Percentiles rank a stretch among this genome's conserved stretches.
Conservation (phyloP, 2,113 vertebrate genomes). For the Cavia porcellus region DNA sequence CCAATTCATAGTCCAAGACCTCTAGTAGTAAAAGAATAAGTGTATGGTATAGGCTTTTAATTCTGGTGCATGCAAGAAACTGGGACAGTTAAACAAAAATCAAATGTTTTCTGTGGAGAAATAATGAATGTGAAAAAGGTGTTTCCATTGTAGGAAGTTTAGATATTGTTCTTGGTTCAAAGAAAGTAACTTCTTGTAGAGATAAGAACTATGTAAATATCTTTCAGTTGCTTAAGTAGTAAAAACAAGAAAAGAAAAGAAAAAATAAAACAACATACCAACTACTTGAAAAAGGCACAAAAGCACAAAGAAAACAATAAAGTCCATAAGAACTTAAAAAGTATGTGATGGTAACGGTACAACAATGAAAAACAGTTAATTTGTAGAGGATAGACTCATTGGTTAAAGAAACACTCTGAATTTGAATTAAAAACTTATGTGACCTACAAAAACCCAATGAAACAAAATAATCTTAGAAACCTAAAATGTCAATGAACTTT, state of each 20-base stretch:
- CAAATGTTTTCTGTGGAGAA: conserved; percentile 11
- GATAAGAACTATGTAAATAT: not conserved
- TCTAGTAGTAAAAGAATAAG: not conserved
- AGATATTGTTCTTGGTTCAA: conserved; percentile 10
- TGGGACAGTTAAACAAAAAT: not conserved
- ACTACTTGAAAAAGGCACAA: not conserved
- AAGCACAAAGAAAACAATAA: not conserved
- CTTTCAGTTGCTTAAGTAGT: not conserved
- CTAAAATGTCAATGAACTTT: not conserved
- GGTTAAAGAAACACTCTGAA: not conserved
- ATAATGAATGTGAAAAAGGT: not conserved
- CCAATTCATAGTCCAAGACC: not conserved
- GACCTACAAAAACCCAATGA: not conserved
- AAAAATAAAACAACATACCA: not conserved
- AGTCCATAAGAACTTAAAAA: not conserved
- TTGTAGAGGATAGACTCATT: not conserved
- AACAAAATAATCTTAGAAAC: not conserved
- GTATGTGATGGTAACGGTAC: not conserved
- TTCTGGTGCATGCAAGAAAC: not conserved
- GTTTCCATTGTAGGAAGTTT: not conserved
- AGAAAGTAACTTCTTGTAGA: not conserved
- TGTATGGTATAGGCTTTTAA: not conserved
- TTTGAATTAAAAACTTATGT: not conserved
- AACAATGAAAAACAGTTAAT: not conserved
- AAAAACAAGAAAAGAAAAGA: not conserved